Conservation (phyloP, 2,113 vertebrate genomes). For the Chaenocephalus aceratus region DNA sequence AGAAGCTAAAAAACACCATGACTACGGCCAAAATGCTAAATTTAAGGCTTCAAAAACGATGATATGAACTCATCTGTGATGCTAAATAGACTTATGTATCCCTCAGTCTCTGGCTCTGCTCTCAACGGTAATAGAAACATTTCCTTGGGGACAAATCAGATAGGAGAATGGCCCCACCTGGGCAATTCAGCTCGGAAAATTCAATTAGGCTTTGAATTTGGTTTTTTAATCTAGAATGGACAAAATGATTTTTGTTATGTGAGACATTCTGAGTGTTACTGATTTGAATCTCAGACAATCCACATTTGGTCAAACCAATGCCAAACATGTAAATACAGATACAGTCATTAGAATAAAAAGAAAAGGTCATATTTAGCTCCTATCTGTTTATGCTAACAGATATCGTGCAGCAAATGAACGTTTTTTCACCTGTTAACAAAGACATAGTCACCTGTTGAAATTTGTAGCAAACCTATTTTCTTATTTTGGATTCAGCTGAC, state of each 20-base stretch:
- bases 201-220: conserved; percentile 12
- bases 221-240: not conserved
- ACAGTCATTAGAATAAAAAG: not conserved
- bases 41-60: not conserved
- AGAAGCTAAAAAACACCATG: too few species aligned
- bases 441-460: not conserved
- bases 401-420: not conserved
- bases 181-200: conserved; percentile 39
- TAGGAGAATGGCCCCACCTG: conserved; percentile 34
- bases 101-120: not conserved
- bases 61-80: conserved; percentile 32
- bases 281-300: not conserved
- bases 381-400: not conserved
- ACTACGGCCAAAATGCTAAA: too few species aligned
- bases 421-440: not conserved
- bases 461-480: not conserved
- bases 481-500: not conserved
- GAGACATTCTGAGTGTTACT: not conserved
- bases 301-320: conserved; percentile 2
- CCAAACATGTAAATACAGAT: not conserved
- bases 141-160: conserved; percentile 46
- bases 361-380: not conserved
- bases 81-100: conserved; percentile 47
- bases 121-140: conserved; percentile 21
- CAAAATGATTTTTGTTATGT: conserved; percentile 9